A percentile compares a stretch with the other conserved stretches of the same genome.
phyloP scores from a whole-genome alignment of 2,888 invertebrate genomes.

The Tetheella fluctuosa region DNA sequence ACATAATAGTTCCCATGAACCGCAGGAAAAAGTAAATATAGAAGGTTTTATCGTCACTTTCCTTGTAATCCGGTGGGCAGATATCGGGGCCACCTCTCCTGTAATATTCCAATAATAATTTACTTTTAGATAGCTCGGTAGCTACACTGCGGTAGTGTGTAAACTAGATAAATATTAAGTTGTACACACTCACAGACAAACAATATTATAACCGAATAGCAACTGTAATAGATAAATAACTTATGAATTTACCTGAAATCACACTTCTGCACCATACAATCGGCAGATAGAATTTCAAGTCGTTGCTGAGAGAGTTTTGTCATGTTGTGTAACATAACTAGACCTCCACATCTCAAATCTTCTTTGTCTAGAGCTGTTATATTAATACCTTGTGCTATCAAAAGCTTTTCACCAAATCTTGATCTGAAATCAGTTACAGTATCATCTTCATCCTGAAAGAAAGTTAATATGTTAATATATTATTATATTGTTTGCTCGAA shows the following conservation, averaged over 20 bases:
- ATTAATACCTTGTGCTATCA: slow-evolving; percentile 88
- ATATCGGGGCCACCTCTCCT: slow-evolving; percentile 89
- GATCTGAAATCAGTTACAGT: slow-evolving; percentile 89
- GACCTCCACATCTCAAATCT: slow-evolving; percentile 90
- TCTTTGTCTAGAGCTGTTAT: slow-evolving; percentile 89
- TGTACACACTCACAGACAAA: slow-evolving; percentile 48
- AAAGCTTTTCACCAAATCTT: slow-evolving; percentile 86
- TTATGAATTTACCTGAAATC: slow-evolving; percentile 82
- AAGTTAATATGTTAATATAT: no score
- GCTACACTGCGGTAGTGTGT: no score
- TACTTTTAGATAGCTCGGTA: slow-evolving; percentile 52
- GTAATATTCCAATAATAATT: slow-evolving; percentile 68
- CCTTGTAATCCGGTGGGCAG: slow-evolving; percentile 91
- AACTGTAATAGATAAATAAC: slow-evolving; percentile 17
- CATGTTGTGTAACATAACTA: slow-evolving; percentile 87
- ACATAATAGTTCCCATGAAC: slow-evolving; percentile 91
- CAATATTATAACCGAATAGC: slow-evolving; percentile 42
- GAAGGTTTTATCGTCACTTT: slow-evolving; percentile 90
- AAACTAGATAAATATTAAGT: slow-evolving; percentile 51
- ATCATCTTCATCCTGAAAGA: slow-evolving; percentile 86
- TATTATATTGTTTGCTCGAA: background rate
- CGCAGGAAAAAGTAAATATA: slow-evolving; percentile 92
- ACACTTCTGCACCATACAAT: slow-evolving; percentile 91
- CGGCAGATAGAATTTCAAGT: slow-evolving; percentile 85
- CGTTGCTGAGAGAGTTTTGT: slow-evolving; percentile 82